A percentile compares a stretch with the other conserved stretches of the same genome.
These are phyloP conservation scores for Champsocephalus esox DNA, from an alignment of 2,797 vertebrate genomes.

Conservation along the genomic window DNA sequence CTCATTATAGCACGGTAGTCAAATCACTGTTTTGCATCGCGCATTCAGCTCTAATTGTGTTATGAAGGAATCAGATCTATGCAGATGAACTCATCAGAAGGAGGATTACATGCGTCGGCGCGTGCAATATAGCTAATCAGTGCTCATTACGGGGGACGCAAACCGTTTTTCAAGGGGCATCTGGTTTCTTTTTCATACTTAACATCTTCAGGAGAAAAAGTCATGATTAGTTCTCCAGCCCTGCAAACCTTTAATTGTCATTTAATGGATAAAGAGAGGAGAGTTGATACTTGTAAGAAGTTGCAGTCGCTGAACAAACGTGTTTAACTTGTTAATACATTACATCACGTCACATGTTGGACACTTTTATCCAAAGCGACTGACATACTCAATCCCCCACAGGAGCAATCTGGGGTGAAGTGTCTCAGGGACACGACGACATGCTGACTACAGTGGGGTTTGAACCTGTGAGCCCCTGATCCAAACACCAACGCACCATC, in stretches of 20 bases:
- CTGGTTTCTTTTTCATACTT: background rate
- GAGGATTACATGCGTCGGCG: background rate
- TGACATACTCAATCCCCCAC: too few relatives aligned
- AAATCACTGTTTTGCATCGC: background rate
- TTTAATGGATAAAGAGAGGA: constrained; percentile 15
- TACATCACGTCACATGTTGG: too few relatives aligned
- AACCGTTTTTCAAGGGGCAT: background rate
- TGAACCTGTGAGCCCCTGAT: too few relatives aligned
- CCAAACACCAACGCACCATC: too few relatives aligned
- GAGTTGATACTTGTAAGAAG: constrained; percentile 9
- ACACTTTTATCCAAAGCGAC: too few relatives aligned
- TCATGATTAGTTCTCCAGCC: constrained; percentile 5
- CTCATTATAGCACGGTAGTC: background rate
- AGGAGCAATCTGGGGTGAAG: too few relatives aligned
- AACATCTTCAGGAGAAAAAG: constrained; percentile 9
- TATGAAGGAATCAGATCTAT: constrained; percentile 5
- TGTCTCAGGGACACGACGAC: too few relatives aligned
- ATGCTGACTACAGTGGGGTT: too few relatives aligned
- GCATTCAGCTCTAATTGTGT: background rate
- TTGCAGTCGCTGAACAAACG: background rate
- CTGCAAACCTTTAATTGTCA: background rate
- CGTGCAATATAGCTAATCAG: constrained; percentile 1
- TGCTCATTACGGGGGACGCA: background rate
- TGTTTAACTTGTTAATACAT: too few relatives aligned
- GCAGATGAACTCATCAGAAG: background rate